Evolutionary conservation across 2,113 vertebrate genomes (phyloP), one percentile per base, ranked within the genome.

Genomic region (Zootoca vivipara): DNA sequence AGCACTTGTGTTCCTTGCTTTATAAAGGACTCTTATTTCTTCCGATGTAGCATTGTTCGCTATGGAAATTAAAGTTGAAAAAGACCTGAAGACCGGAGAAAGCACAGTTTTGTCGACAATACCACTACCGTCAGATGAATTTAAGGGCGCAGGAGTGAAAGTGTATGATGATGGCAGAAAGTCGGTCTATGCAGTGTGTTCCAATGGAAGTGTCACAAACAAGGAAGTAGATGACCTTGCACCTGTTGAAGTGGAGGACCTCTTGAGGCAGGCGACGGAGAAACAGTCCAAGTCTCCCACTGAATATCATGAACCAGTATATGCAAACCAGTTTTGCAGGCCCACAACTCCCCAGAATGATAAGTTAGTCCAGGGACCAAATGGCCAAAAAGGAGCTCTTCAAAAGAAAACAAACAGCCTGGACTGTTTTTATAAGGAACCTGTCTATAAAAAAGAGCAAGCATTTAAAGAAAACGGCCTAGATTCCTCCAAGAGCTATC

Each of bases 1-100:
- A 72, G 33, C 64, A 64, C 22, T 64, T 89, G 52, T 24, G 35
- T 81, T 80, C 80, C 58, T 83, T 7, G 46, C 92, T 77, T 85
- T 89, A 56, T 40, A 91, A 83, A 52, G 85, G 89, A 15, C 73
- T 56, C 56, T 87, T 91, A 64, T 93, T 93, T 95, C 28, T 96
- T 92, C 92, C 90, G 79, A 95, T 33, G 35, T 96, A 99, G 99
- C 98, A 42, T 95, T 98, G 72, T 98, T 99, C 94, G 98, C 98
- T 9, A 98, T 99, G 98, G 98, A 99, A 96, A 99, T 99, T 90
- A 98, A 97, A 93, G 99, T 99, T 83, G 97, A 99, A 95, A 98
- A 97, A 90, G 97, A 99, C 91, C 96, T 96, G 91, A 98, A 97
- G 93, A 99, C 98, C 5, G 99, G 99, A 20, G 97, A 97, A 94